Evolutionary conservation across 2,888 invertebrate genomes (phyloP).

Genomic region (Rosalia funebris): DNA sequence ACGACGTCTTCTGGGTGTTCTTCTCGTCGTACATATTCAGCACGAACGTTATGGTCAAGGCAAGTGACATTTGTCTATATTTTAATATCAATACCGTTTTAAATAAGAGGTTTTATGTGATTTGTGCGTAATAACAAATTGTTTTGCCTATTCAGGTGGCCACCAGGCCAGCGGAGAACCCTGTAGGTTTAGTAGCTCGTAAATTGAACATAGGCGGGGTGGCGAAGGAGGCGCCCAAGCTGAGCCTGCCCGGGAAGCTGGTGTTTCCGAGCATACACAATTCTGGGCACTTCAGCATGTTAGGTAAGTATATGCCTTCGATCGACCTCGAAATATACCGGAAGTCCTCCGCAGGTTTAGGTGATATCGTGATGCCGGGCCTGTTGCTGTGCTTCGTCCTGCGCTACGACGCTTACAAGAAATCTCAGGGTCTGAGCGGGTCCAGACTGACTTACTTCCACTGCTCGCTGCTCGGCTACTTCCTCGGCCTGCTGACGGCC

Average conservation of each 20-base stretch:
- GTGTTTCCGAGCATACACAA: conserved; percentile 98
- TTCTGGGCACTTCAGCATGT: conserved; percentile 96
- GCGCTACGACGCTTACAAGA: conserved; percentile 97
- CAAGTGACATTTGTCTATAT: conserved; percentile 54
- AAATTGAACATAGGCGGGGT: conserved; percentile 92
- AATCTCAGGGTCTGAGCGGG: conserved; percentile 74
- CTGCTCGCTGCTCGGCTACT: conserved; percentile 96
- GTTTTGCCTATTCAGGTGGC: conserved; percentile 68
- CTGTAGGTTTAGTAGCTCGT: conserved; percentile 92
- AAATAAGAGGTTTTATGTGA: no score
- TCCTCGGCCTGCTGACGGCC: conserved; percentile 94
- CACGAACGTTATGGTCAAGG: conserved; percentile 98
- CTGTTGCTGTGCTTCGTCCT: conserved; percentile 94
- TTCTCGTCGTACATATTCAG: conserved; percentile 98
- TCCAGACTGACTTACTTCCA: conserved; percentile 94
- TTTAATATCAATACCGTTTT: no score
- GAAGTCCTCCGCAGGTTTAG: conserved; percentile 66
- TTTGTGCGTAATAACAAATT: no score
- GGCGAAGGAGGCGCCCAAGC: conserved; percentile 91
- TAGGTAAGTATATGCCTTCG: conserved; percentile 66
- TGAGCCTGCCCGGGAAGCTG: conserved; percentile 95
- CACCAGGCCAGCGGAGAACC: conserved; percentile 88
- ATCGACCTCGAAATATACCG: not conserved
- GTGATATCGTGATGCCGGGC: conserved; percentile 95
- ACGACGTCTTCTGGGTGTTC: conserved; percentile 99